Conservation (phyloP, 2,113 vertebrate genomes). For the Solea senegalensis region DNA sequence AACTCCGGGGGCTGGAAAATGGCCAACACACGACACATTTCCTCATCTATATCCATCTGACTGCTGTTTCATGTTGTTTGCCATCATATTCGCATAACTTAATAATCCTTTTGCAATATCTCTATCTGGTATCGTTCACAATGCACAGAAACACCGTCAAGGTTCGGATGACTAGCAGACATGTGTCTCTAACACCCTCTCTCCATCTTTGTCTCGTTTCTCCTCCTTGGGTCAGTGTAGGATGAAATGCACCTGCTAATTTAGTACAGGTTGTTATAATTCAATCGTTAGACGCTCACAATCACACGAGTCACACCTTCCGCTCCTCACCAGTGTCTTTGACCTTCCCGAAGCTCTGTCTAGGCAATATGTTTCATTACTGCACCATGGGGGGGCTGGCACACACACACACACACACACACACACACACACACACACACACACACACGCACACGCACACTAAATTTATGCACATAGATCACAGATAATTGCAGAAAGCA, state of each 20-base stretch:
- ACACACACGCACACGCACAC: slow-evolving; percentile 13
- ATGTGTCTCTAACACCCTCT: no score
- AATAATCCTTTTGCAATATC: slow-evolving; percentile 27
- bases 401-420: slow-evolving; percentile 29
- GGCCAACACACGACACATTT: slow-evolving; percentile 16
- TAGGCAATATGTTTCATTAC: slow-evolving; percentile 71
- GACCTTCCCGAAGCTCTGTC: slow-evolving; percentile 70
- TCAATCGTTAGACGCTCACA: slow-evolving; percentile 40
- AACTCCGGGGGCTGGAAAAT: slow-evolving; percentile 18
- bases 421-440: slow-evolving; percentile 13
- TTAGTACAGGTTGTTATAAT: slow-evolving; percentile 44
- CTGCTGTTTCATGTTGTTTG: slow-evolving; percentile 23
- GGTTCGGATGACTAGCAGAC: slow-evolving; percentile 2
- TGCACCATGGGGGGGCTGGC: slow-evolving; percentile 49
- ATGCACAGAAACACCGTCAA: not conserved
- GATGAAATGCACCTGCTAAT: slow-evolving; percentile 41
- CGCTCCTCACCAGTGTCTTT: slow-evolving; percentile 49
- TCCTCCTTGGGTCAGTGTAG: slow-evolving; percentile 20
- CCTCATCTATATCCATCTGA: slow-evolving; percentile 38
- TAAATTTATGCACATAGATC: slow-evolving; percentile 19
- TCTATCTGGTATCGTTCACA: not conserved
- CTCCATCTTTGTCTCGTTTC: slow-evolving; percentile 27
- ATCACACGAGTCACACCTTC: slow-evolving; percentile 43
- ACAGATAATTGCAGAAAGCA: slow-evolving; percentile 48
- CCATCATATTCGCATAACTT: slow-evolving; percentile 19